phyloP scores from a whole-genome alignment of 2,888 invertebrate species.

The Nomada flava region DNA sequence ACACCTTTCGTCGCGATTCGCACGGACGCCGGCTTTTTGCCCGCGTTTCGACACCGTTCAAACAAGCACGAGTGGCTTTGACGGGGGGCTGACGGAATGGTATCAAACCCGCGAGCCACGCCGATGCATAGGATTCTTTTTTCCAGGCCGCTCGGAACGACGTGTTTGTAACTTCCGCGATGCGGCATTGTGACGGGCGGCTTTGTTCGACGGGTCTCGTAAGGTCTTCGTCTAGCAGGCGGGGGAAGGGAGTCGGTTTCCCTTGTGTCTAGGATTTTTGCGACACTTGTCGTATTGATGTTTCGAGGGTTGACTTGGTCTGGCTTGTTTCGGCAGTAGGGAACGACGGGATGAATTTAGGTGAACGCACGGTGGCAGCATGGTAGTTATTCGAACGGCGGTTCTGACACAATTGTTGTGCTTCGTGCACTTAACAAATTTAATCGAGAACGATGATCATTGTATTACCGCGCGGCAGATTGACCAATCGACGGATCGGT shows the following conservation, averaged over 20 bases:
- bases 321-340: not conserved
- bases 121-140: not conserved
- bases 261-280: not conserved
- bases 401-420: not conserved
- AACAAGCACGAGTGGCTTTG: constrained; percentile 3
- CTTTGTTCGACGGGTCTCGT: not conserved
- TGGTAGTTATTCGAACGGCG: not conserved
- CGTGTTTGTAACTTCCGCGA: too few species aligned
- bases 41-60: not conserved
- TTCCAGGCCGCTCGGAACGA: not conserved
- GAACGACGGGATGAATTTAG: not conserved
- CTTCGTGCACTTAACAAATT: too few species aligned
- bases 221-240: not conserved
- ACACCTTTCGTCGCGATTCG: constrained; percentile 10
- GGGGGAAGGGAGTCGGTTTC: not conserved
- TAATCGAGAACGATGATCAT: too few species aligned
- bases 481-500: too few species aligned
- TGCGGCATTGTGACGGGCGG: too few species aligned
- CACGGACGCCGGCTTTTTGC: not conserved
- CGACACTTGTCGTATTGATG: not conserved
- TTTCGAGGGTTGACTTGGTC: not conserved
- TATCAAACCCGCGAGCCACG: not conserved
- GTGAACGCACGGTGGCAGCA: not conserved
- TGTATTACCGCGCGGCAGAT: too few species aligned
- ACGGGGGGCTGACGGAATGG: not conserved